Evolutionary conservation across 2,888 invertebrate species (phyloP), one percentile per base, ranked within the genome.

Genomic region (Steinernema carpocapsae): DNA sequence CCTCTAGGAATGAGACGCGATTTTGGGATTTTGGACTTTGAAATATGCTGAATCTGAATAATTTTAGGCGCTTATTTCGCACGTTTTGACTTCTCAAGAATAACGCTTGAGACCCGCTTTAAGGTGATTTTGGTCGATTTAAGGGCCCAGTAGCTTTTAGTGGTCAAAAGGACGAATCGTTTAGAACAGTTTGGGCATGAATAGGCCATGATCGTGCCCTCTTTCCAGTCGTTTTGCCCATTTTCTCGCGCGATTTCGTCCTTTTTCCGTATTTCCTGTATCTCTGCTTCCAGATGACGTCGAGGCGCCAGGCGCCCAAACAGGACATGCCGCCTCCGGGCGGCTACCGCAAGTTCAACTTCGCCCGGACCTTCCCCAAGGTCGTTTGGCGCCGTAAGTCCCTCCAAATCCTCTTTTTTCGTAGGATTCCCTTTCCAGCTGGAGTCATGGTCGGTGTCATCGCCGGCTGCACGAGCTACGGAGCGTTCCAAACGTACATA

Each of bases 311-410:
- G 12, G 37, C 64, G 14, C 64, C 64, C 19, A 64, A 64, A 87
- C 97, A 97, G 89, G 97, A 97, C 90, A 91, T 97, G 91, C 96
- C 97, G 86, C 97, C 97, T 78, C 89, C 91, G 74, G 95, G 95
- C 87, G 97, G 97, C 82, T 97, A 95, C 88, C 91, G 91, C 80
- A 91, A 92, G 24, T 92, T 95, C 78, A 86, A 88, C 71, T 89
- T 85, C 84, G 83, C 85, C n/a, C 85, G 87, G 73, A 88, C 88
- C 70, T 83, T 84, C 56, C 85, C 88, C 14, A 87, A 86, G 76
- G 76, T 80, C 26, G 80, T 85, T 48, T 82, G 85, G 78, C 83
- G 80, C 72, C 84, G 87, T 87, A 59, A 83, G 86, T 80, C 72
- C n/a, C 37, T 14, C 17, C 10, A 51, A 14, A 12, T 73, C 24